These are phyloP conservation scores for Stylophora pistillata DNA, from an alignment of 64 coral and sea anemone species.

Conservation along the genomic window DNA sequence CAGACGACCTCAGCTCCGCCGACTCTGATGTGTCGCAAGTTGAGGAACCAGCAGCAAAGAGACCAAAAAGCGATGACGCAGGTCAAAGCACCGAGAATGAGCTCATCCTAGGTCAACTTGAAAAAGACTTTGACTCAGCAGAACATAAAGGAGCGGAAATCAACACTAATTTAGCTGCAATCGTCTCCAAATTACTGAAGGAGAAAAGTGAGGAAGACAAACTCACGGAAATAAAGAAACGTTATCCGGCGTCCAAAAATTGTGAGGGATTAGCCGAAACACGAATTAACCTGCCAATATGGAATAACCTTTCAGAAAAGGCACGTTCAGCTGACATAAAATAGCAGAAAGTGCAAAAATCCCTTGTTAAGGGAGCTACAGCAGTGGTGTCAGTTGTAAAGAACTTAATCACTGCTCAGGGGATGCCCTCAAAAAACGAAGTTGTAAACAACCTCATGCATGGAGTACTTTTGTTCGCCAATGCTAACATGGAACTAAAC, in stretches of 20 bases:
- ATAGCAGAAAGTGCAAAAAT: slow-evolving; percentile 44
- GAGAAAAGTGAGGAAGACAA: slow-evolving; percentile 42
- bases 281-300: slow-evolving; percentile 34
- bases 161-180: slow-evolving; percentile 4
- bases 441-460: slow-evolving; percentile 31
- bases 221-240: slow-evolving; percentile 28
- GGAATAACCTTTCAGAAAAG: slow-evolving; percentile 50
- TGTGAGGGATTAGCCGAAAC: slow-evolving; percentile 45
- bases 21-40: too few relatives aligned
- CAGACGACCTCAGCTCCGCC: too few relatives aligned
- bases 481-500: slow-evolving; percentile 39
- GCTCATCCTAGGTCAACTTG: background rate
- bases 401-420: slow-evolving; percentile 17
- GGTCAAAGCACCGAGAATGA: too few relatives aligned
- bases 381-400: slow-evolving; percentile 34
- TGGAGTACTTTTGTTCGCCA: slow-evolving; percentile 51
- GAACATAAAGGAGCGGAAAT: slow-evolving; percentile 25
- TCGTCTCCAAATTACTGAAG: slow-evolving; percentile 23
- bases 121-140: slow-evolving; percentile 7
- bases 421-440: slow-evolving; percentile 19
- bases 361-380: slow-evolving; percentile 41
- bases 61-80: too few relatives aligned
- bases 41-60: too few relatives aligned
- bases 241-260: background rate
- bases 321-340: slow-evolving; percentile 25